phyloP scores from a whole-genome alignment of 2,113 vertebrate genomes.

The Hucho hucho region DNA sequence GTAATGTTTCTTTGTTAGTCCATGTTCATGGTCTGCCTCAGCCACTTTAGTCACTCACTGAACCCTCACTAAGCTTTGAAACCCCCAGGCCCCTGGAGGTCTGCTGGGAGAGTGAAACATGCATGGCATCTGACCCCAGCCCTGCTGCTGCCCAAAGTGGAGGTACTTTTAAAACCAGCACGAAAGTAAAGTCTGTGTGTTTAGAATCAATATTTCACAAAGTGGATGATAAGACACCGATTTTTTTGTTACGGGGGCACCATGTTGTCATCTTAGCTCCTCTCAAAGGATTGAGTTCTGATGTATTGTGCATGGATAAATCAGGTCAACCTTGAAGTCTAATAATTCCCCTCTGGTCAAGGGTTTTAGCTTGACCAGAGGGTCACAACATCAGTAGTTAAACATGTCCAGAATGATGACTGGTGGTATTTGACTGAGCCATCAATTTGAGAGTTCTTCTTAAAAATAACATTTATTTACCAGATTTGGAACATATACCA shows the following conservation, averaged over 20 bases:
- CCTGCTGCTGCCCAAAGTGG: slow-evolving; percentile 9
- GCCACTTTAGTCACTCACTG: slow-evolving; percentile 5
- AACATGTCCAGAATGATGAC: slow-evolving; percentile 23
- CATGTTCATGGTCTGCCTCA: slow-evolving; percentile 19
- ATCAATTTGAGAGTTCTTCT: not conserved
- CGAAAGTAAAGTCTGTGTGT: not conserved
- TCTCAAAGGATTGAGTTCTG: too few species aligned
- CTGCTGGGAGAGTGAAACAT: slow-evolving; percentile 30
- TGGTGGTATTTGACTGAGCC: not conserved
- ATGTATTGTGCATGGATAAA: too few species aligned
- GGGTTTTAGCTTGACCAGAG: too few species aligned
- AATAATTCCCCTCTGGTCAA: too few species aligned
- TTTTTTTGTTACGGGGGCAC: too few species aligned
- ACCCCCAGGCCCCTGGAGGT: slow-evolving; percentile 9
- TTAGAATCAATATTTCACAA: too few species aligned
- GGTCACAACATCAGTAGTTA: not conserved
- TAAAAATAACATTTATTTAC: not conserved
- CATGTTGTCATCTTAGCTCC: too few species aligned
- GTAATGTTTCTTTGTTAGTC: slow-evolving; percentile 45
- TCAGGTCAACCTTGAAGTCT: too few species aligned
- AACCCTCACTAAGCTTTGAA: slow-evolving; percentile 23
- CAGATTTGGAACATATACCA: not conserved
- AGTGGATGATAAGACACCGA: too few species aligned
- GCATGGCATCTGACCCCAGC: slow-evolving; percentile 51
- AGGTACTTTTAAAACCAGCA: not conserved